Evolutionary conservation across 2,113 vertebrate genomes (phyloP).

Genomic region (Larimichthys polyactis): DNA sequence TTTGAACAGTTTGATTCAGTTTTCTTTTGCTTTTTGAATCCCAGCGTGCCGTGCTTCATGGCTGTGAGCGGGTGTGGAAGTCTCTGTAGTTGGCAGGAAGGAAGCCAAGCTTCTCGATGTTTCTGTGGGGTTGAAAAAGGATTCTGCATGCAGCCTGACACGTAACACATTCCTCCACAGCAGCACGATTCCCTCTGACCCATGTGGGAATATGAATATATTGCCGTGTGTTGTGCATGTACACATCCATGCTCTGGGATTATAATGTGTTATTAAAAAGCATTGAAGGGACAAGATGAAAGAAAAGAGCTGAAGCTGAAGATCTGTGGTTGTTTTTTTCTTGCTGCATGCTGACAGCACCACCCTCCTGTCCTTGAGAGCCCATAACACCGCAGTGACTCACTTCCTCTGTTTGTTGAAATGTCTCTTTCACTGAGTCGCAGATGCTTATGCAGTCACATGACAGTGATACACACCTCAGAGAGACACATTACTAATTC

Average conservation of each 20-base stretch:
- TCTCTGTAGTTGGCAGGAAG: not conserved
- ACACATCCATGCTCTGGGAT: not conserved
- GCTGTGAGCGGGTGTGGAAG: not conserved
- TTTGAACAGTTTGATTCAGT: not conserved
- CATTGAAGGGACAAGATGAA: not conserved
- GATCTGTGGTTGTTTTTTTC: not conserved
- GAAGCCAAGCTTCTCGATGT: not conserved
- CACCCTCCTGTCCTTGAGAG: conserved; percentile 29
- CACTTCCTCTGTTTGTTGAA: conserved; percentile 27
- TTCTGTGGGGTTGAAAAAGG: not conserved
- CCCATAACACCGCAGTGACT: conserved; percentile 42
- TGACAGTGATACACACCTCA: not conserved
- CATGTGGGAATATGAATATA: not conserved
- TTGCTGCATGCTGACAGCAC: not conserved
- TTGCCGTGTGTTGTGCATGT: not conserved
- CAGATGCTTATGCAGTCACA: not conserved
- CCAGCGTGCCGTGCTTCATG: not conserved
- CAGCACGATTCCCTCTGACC: not conserved
- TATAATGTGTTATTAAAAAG: not conserved
- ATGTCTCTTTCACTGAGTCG: not conserved
- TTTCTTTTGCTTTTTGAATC: not conserved
- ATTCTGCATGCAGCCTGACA: conserved; percentile 5
- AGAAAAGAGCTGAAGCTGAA: not conserved
- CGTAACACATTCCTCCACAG: conserved; percentile 8
- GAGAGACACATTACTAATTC: not conserved